A percentile compares a stretch with the other conserved stretches of the same genome.
These are phyloP conservation scores for Discoglossus pictus DNA, from an alignment of 2,797 vertebrate genomes.

Conservation along the genomic window DNA sequence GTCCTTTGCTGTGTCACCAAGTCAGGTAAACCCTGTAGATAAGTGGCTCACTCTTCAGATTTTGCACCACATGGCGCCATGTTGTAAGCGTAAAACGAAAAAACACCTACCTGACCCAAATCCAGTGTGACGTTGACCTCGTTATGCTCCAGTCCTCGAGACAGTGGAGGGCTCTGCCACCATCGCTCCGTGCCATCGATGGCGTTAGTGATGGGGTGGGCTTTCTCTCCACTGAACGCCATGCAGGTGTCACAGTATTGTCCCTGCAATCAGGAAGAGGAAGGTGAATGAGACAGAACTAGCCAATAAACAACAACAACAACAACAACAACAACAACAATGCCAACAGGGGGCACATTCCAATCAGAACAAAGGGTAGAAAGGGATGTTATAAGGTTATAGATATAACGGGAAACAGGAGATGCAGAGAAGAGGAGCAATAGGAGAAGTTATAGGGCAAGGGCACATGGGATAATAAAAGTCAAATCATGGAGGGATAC, in stretches of 20 bases:
- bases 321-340: not conserved
- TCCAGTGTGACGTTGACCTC: slow-evolving; percentile 94
- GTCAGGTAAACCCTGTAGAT: no score
- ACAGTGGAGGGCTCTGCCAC: slow-evolving; percentile 98
- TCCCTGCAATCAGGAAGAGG: slow-evolving; percentile 70
- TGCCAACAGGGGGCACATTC: no score
- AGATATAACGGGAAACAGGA: no score
- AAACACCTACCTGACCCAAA: slow-evolving; percentile 86
- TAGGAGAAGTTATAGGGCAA: not conserved
- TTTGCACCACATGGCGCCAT: no score
- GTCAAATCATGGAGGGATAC: no score
- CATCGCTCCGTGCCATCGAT: slow-evolving; percentile 94
- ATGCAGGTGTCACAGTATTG: slow-evolving; percentile 95
- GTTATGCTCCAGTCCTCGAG: slow-evolving; percentile 88
- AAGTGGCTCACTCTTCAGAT: no score
- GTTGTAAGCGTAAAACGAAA: not conserved
- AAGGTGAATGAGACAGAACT: not conserved
- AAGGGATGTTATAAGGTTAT: not conserved
- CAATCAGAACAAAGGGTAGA: not conserved
- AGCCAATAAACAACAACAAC: no score
- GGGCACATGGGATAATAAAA: not conserved
- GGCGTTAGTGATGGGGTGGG: slow-evolving; percentile 90
- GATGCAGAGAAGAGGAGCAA: no score
- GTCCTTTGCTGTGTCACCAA: no score
- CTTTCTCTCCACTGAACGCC: slow-evolving; percentile 79